Conservation (phyloP, 2,888 invertebrate genomes). For the Nezara viridula region DNA sequence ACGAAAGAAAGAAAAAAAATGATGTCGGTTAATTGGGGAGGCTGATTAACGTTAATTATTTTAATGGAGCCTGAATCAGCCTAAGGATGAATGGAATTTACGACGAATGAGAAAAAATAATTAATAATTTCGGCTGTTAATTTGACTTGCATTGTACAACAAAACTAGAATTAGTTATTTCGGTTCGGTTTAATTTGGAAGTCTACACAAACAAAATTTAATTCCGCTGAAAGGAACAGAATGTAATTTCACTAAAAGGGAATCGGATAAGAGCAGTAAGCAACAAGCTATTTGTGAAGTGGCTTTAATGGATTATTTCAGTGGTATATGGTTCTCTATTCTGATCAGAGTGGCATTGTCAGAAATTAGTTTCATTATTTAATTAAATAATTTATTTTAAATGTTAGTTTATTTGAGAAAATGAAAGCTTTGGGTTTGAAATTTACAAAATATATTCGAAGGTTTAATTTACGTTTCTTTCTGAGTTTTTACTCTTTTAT, state of each 20-base stretch:
- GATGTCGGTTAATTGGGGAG: not conserved
- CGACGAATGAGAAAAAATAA: not conserved
- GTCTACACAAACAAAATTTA: not conserved
- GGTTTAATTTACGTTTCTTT: too few relatives aligned
- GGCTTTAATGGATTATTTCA: not conserved
- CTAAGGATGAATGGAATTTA: not conserved
- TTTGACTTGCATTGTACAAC: not conserved
- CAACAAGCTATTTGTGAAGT: not conserved
- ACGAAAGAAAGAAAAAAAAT: not conserved
- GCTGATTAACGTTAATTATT: conserved; percentile 9
- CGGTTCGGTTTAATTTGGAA: not conserved
- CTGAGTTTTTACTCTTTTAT: too few relatives aligned
- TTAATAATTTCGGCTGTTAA: too few relatives aligned
- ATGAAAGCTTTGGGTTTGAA: too few relatives aligned
- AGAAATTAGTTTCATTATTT: too few relatives aligned
- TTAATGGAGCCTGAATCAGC: not conserved
- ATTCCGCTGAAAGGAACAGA: not conserved
- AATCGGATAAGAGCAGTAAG: not conserved
- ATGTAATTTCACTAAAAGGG: not conserved
- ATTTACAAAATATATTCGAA: too few relatives aligned
- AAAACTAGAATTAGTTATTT: not conserved
- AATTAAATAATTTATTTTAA: too few relatives aligned
- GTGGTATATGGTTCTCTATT: not conserved
- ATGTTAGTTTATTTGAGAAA: too few relatives aligned
- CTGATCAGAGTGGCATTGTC: too few relatives aligned